A percentile compares a stretch with the other conserved stretches of the same genome.
phyloP scores from a whole-genome alignment of 2,888 invertebrate species.

The Pachliopta kotzebuea region DNA sequence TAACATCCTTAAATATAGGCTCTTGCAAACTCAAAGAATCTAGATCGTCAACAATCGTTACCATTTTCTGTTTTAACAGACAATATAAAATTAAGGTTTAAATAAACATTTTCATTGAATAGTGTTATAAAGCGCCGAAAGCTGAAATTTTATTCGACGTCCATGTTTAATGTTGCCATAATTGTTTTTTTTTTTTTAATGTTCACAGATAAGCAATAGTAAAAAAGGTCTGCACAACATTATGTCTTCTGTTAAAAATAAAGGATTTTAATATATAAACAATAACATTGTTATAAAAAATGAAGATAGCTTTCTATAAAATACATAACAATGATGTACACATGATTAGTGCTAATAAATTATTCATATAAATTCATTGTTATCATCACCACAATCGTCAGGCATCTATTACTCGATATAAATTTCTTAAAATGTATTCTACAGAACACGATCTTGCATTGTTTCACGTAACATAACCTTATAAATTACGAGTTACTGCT shows the following conservation, averaged over 20 bases:
- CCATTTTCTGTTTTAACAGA: slow-evolving; percentile 62
- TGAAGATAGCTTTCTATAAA: too few species aligned
- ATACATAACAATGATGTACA: too few species aligned
- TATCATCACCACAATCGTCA: too few species aligned
- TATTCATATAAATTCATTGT: too few species aligned
- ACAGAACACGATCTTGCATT: too few species aligned
- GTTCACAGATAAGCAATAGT: slow-evolving; percentile 3
- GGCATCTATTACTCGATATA: too few species aligned
- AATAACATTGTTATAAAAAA: too few species aligned
- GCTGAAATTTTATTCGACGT: slow-evolving; percentile 54
- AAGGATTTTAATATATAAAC: background rate
- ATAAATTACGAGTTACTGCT: too few species aligned
- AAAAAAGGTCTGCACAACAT: background rate
- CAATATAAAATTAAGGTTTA: slow-evolving; percentile 41
- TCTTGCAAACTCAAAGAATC: slow-evolving; percentile 77
- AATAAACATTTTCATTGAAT: slow-evolving; percentile 56
- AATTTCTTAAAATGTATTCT: too few species aligned
- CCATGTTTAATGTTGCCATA: slow-evolving; percentile 61
- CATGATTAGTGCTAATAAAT: too few species aligned
- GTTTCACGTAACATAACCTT: too few species aligned
- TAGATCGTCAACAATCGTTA: slow-evolving; percentile 78
- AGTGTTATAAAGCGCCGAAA: slow-evolving; percentile 58
- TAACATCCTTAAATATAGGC: slow-evolving; percentile 90
- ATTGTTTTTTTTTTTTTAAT: slow-evolving; percentile 14
- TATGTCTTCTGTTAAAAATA: background rate